phyloP scores from a whole-genome alignment of 1,140 invertebrate genomes.

The Tyrophagus putrescentiae region DNA sequence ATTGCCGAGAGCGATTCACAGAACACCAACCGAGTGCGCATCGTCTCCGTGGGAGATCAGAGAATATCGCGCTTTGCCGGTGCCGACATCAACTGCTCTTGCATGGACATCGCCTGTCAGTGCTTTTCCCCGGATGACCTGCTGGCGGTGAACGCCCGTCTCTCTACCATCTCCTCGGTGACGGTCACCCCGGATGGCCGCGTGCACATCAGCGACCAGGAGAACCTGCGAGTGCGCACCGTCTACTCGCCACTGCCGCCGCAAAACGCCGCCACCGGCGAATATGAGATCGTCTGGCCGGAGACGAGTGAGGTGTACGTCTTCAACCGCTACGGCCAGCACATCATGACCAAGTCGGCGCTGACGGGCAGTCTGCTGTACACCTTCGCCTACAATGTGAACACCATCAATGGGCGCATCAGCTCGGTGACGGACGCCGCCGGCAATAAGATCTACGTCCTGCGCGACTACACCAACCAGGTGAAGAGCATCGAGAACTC shows the following conservation, averaged over 20 bases:
- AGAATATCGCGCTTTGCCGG: conserved; percentile 38
- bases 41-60: conserved; percentile 36
- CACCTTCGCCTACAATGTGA: conserved; percentile 88
- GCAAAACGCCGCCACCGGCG: conserved; percentile 64
- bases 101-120: conserved; percentile 40
- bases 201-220: conserved; percentile 84
- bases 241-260: conserved; percentile 73
- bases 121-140: conserved; percentile 79
- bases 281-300: conserved; percentile 80
- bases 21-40: conserved; percentile 68
- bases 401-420: conserved; percentile 84
- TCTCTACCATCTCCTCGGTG: conserved; percentile 77
- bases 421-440: conserved; percentile 79
- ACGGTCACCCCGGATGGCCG: conserved; percentile 84
- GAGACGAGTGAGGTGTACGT: conserved; percentile 78
- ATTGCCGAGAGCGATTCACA: conserved; percentile 82
- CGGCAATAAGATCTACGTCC: conserved; percentile 78
- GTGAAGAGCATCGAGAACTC: conserved; percentile 81
- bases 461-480: conserved; percentile 58
- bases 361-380: conserved; percentile 80
- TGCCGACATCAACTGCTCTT: conserved; percentile 37
- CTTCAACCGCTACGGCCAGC: conserved; percentile 76
- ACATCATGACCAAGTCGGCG: conserved; percentile 77
- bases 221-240: conserved; percentile 62
- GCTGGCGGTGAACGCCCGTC: conserved; percentile 71